A percentile compares a stretch with the other conserved stretches of the same genome.
Conservation (phyloP, 92 coral and sea anemone species). For the Phenganax stokvisi region DNA sequence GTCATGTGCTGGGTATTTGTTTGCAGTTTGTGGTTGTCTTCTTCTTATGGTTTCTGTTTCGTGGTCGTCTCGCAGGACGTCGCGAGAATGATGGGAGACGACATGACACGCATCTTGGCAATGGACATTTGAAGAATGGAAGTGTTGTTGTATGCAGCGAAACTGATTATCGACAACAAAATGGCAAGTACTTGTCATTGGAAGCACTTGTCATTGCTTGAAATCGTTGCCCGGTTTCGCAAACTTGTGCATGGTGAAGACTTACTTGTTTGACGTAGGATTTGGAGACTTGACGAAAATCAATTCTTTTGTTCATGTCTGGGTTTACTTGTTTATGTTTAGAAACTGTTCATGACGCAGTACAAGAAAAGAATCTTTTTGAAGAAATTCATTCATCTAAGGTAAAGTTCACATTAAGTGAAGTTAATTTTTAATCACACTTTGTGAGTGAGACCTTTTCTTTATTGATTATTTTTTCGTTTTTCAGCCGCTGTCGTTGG, state of each 20-base stretch:
- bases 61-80: conserved; percentile 33
- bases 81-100: not conserved
- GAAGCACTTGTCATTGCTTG: not conserved
- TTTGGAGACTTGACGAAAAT: too few species aligned
- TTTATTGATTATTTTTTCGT: not conserved
- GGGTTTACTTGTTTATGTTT: too few species aligned
- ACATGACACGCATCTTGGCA: not conserved
- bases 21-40: conserved; percentile 63
- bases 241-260: too few species aligned
- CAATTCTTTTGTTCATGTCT: too few species aligned
- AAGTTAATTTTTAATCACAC: too few species aligned
- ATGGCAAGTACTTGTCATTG: not conserved
- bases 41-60: conserved; percentile 57
- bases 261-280: too few species aligned
- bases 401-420: too few species aligned
- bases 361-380: too few species aligned
- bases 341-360: too few species aligned
- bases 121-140: conserved; percentile 16
- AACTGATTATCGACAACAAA: conserved; percentile 9
- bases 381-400: too few species aligned
- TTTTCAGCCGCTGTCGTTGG: conserved; percentile 3
- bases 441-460: too few species aligned
- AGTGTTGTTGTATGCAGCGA: conserved; percentile 5
- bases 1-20: conserved; percentile 82
- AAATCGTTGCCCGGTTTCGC: not conserved